Evolutionary conservation across 2,797 vertebrate genomes (phyloP), one percentile per base, ranked within the genome.

Genomic region (Hipposideros larvatus): DNA sequence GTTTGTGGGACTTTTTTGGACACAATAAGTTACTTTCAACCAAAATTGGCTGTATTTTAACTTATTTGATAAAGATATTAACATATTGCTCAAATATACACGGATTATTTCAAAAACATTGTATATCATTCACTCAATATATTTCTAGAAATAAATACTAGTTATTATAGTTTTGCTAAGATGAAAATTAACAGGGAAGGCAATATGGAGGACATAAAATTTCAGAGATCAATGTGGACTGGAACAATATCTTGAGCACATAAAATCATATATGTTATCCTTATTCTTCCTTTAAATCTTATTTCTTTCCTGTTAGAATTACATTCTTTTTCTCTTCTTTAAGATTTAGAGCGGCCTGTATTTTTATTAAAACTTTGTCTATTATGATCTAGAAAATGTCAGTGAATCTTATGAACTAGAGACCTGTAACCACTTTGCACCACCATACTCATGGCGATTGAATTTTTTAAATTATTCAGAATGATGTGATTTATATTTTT

Each of bases 201-300:
- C 51, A 93, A 75, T 86, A 43, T 19, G 41, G 22, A 79, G 7
- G 22, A 51, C 82, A 66, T 46, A 74, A 59, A 90, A 75, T 87
- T 61, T 75, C 3, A 51, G 11, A 87, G 16, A 2, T 91, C 31
- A 80, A 7, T 68, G 28, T 46, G 22, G 9, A 34, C 68, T 37
- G 4, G 68, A 68, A 75, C 11, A 61, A 13, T 87, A 82, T 63
- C 37, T 85, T 94, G 26, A 90, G 7, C 34, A 65, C 3, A 74
- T 74, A 80, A 70, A 82, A 82, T 74, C 24, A 14, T 18, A 18
- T 26, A 41, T 16, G 8, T 41, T 82, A 68, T n/a, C 7, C 31
- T 91, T 61, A 73, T 80, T 53, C n/a, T 78, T 83, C 48, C 26
- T 70, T 83, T 66, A 85, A 55, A n/a, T 84, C 21, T 65, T 87